Conservation (phyloP, 2,113 vertebrate genomes). For the Sturnira hondurensis region DNA sequence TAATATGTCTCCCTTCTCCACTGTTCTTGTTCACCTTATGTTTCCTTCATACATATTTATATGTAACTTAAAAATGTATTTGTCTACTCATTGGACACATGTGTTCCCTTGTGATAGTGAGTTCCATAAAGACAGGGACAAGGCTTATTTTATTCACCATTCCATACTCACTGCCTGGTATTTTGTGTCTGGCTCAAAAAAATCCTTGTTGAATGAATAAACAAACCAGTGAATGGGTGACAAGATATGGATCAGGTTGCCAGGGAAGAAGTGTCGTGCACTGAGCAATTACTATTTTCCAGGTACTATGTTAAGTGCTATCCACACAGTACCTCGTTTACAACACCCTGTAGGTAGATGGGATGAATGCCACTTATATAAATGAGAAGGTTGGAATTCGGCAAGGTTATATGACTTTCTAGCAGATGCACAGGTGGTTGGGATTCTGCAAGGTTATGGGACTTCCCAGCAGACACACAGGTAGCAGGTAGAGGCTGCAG, state of each 20-base stretch:
- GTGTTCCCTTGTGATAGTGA: not conserved
- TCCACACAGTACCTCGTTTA: not conserved
- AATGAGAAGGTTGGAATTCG: not conserved
- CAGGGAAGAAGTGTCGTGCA: not conserved
- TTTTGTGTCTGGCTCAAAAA: not conserved
- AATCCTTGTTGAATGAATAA: not conserved
- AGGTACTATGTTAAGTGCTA: not conserved
- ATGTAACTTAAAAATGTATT: not conserved
- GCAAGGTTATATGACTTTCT: not conserved
- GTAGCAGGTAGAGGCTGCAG: too few species aligned
- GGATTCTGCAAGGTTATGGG: not conserved
- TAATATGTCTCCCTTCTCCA: not conserved
- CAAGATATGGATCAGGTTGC: not conserved
- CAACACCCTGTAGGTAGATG: not conserved
- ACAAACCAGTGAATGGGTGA: not conserved
- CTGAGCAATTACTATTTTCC: not conserved
- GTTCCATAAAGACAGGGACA: not conserved
- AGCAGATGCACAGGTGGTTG: not conserved
- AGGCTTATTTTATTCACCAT: not conserved
- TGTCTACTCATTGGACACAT: not conserved
- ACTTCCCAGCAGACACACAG: not conserved
- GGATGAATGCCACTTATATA: not conserved
- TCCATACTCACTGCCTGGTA: not conserved
- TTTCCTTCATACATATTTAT: not conserved
- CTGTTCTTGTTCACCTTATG: not conserved